Evolutionary conservation across 2,888 invertebrate species (phyloP).

Genomic region (Drosophila prolongata): DNA sequence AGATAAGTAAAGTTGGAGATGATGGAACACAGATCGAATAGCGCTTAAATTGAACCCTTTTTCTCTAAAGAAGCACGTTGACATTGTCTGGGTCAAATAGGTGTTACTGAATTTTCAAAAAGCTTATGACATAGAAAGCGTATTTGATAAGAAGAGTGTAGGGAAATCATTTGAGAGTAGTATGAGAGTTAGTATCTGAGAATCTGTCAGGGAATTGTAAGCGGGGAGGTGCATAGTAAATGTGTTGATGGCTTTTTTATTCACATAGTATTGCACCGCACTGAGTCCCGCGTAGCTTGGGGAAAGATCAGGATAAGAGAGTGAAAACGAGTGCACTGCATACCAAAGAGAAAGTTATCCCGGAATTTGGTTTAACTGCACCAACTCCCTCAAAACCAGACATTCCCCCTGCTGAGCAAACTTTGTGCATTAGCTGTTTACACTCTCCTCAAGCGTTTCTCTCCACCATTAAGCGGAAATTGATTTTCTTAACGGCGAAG

Average conservation of each 20-base stretch:
- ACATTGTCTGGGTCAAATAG: no score
- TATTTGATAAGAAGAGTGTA: not conserved
- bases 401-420: constrained; percentile 53
- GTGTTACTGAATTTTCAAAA: constrained; percentile 83
- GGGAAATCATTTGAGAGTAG: no score
- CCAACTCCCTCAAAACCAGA: not conserved
- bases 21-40: constrained; percentile 86
- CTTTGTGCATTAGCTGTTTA: constrained; percentile 64
- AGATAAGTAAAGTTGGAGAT: not conserved
- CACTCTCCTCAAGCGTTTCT: constrained; percentile 50
- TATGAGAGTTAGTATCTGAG: no score
- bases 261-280: no score
- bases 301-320: constrained; percentile 1
- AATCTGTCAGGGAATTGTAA: not conserved
- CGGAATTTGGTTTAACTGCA: constrained; percentile 51
- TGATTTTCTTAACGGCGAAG: constrained; percentile 56
- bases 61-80: no score
- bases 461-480: constrained; percentile 58
- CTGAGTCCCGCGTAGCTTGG: not conserved
- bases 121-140: no score
- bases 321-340: constrained; percentile 48
- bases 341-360: constrained; percentile 61
- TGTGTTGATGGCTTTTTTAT: constrained; percentile 88
- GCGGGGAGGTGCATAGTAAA: constrained; percentile 92
- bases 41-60: no score